Conservation (phyloP, 2,797 vertebrate genomes). For the Sternotherus odoratus region DNA sequence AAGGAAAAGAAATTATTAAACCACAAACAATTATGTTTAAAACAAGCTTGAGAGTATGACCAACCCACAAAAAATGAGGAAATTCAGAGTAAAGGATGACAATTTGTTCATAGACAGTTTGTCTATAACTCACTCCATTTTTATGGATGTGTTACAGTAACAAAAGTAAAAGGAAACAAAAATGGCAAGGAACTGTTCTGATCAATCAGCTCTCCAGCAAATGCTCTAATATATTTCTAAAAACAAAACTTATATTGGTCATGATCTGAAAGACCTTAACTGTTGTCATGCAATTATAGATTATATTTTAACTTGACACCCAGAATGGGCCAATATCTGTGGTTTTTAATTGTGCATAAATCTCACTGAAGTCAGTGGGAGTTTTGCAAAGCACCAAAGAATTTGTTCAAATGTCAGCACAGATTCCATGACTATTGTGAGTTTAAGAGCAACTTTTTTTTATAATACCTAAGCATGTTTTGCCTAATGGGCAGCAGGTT, state of each 20-base stretch:
- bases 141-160: background rate
- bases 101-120: constrained; percentile 6
- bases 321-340: rapidly evolving
- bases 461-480: background rate
- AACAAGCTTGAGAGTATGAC: background rate
- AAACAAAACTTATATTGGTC: background rate
- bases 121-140: background rate
- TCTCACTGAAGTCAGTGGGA: background rate
- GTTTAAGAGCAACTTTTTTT: background rate
- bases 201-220: background rate
- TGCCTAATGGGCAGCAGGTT: background rate
- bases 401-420: background rate
- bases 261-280: background rate
- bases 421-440: background rate
- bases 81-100: constrained; percentile 18
- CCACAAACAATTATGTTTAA: background rate
- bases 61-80: constrained; percentile 17
- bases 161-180: background rate
- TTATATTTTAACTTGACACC: background rate
- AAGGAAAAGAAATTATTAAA: background rate
- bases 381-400: constrained; percentile 9
- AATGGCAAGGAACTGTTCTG: background rate
- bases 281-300: background rate
- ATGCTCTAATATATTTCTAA: background rate
- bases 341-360: background rate